phyloP scores from a whole-genome alignment of 2,113 vertebrate genomes.

The Morone saxatilis region DNA sequence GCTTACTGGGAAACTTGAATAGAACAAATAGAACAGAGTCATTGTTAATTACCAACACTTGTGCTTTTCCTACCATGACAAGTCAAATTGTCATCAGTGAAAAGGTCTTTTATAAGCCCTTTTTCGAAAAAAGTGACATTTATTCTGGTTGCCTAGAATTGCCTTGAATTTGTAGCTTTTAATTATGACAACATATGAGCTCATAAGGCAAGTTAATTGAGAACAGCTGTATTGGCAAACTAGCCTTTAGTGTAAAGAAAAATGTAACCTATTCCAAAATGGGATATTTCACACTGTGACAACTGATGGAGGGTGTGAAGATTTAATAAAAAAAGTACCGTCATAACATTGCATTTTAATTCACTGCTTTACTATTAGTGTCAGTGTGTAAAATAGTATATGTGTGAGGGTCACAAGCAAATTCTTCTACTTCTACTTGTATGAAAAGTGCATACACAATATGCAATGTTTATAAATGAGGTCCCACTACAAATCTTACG shows the following conservation, averaged over 20 bases:
- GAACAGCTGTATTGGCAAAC: not conserved
- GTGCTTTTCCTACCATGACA: not conserved
- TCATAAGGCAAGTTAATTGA: not conserved
- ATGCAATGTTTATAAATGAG: constrained; percentile 4
- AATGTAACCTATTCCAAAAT: not conserved
- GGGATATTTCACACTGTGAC: not conserved
- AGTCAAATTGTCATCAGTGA: not conserved
- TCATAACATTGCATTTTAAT: not conserved
- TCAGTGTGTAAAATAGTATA: not conserved
- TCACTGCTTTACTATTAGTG: not conserved
- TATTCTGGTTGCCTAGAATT: not conserved
- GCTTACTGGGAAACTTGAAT: not conserved
- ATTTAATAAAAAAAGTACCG: not conserved
- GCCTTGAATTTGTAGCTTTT: not conserved
- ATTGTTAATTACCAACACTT: not conserved
- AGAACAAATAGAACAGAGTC: not conserved
- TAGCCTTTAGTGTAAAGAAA: not conserved
- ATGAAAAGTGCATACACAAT: not conserved
- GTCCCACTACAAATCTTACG: constrained; percentile 11
- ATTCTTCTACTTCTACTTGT: not conserved
- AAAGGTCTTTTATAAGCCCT: not conserved
- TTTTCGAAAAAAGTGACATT: not conserved
- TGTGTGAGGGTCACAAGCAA: not conserved
- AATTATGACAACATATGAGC: not conserved
- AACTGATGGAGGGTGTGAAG: not conserved